phyloP scores from a whole-genome alignment of 2,113 vertebrate genomes.

The Chamaea fasciata region DNA sequence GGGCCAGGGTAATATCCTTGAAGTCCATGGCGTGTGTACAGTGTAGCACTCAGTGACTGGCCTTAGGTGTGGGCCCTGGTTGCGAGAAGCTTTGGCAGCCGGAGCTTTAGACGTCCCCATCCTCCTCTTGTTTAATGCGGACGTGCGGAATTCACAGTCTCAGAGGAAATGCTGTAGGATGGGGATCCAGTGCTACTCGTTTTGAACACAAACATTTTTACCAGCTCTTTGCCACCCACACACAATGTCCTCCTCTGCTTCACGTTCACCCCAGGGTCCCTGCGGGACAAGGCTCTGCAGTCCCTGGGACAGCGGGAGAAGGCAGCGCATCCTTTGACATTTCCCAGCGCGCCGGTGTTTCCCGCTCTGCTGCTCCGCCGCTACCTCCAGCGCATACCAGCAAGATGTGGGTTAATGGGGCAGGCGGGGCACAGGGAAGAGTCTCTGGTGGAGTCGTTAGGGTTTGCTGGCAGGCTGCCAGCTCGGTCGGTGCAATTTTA shows the following conservation, averaged over 20 bases:
- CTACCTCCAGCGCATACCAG: background rate
- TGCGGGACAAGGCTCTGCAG: background rate
- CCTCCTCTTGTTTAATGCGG: background rate
- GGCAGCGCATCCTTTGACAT: rapidly evolving
- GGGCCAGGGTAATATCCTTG: background rate
- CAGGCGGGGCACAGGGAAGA: conserved; percentile 29
- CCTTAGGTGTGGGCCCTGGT: background rate
- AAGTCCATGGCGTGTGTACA: rapidly evolving
- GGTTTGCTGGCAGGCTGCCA: conserved; percentile 21
- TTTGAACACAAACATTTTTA: background rate
- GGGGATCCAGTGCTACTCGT: background rate
- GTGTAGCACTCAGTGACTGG: background rate
- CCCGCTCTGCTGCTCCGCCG: rapidly evolving
- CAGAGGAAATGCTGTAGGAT: background rate
- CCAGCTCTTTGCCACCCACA: background rate
- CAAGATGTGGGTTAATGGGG: conserved; percentile 51
- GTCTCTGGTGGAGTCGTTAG: conserved; percentile 28
- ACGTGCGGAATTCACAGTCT: background rate
- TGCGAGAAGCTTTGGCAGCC: background rate
- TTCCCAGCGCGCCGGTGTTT: rapidly evolving
- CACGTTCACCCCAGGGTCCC: background rate
- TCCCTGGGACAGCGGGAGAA: background rate
- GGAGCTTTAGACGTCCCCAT: background rate
- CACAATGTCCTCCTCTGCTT: background rate
- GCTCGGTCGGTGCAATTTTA: conserved; percentile 26